phyloP scores from a whole-genome alignment of 1,140 invertebrate genomes.

The Hyposmocoma kahamanoa region DNA sequence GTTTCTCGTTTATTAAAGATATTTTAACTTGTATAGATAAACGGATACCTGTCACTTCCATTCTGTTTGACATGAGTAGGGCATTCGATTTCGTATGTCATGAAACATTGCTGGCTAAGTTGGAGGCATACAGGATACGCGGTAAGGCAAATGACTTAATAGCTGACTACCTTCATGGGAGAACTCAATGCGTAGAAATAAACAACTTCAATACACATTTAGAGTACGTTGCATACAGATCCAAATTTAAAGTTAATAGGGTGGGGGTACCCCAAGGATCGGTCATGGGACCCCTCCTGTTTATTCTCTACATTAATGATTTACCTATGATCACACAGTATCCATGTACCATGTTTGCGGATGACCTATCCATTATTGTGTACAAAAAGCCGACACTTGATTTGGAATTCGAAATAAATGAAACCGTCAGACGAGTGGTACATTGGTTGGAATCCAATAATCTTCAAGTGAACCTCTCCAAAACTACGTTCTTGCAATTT shows the following conservation, averaged over 20 bases:
- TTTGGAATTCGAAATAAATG: conserved; percentile 4
- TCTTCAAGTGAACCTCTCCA: neutral
- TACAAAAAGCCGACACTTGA: neutral
- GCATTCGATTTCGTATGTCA: conserved; percentile 11
- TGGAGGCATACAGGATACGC: conserved; percentile 3
- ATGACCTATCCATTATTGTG: conserved; percentile 4
- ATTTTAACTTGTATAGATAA: conserved; percentile 2
- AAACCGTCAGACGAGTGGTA: neutral
- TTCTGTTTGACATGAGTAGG: conserved; percentile 8
- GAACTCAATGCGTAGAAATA: conserved; percentile 7
- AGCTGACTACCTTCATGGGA: conserved; percentile 2
- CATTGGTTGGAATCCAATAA: neutral
- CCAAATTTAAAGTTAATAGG: neutral
- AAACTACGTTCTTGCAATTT: conserved; percentile 6
- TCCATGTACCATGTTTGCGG: conserved; percentile 2
- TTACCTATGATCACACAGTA: neutral
- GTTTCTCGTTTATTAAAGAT: neutral
- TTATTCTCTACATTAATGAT: conserved; percentile 9
- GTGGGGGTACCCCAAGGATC: conserved; percentile 10
- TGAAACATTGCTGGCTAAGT: conserved; percentile 1
- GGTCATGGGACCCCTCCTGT: conserved; percentile 3
- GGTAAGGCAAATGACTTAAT: neutral
- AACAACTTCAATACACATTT: neutral
- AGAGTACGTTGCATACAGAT: neutral
- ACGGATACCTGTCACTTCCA: neutral